Percentiles rank a stretch among this genome's conserved stretches.
Conservation (phyloP, 2,113 vertebrate species). For the Centropus unirufus region DNA sequence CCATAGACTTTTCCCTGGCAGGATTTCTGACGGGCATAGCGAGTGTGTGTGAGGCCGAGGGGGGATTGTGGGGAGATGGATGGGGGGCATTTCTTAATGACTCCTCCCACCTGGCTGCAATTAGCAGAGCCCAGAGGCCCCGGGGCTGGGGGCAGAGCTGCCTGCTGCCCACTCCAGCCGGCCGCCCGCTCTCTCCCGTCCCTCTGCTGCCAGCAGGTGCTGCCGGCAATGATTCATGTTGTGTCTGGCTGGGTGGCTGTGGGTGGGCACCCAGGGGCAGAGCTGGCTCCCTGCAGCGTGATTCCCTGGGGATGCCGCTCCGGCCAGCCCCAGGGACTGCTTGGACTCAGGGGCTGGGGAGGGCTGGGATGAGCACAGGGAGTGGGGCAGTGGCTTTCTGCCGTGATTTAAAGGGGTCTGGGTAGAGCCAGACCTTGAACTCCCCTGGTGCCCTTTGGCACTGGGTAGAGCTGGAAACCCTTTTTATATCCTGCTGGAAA, state of each 20-base stretch:
- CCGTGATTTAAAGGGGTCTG: background rate
- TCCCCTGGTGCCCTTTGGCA: background rate
- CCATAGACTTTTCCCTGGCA: background rate
- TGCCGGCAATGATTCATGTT: background rate
- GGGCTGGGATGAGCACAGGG: background rate
- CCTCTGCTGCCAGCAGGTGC: background rate
- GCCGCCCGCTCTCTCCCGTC: background rate
- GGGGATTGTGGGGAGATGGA: background rate
- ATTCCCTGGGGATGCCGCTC: background rate
- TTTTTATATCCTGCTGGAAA: background rate
- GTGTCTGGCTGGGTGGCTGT: background rate
- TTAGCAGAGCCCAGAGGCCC: background rate
- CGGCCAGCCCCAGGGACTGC: background rate
- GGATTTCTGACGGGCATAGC: rapidly evolving
- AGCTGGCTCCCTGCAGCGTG: background rate
- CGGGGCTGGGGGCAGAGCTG: background rate
- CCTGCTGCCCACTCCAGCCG: background rate
- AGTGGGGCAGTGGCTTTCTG: background rate
- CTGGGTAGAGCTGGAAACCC: background rate
- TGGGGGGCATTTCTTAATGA: background rate
- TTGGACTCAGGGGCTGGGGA: background rate
- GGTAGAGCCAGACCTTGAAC: background rate
- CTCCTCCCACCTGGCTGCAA: background rate
- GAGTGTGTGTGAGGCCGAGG: background rate
- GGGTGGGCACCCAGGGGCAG: background rate